Evolutionary conservation across 2,888 invertebrate species (phyloP).

Genomic region (Cryptophagus acutangulus): DNA sequence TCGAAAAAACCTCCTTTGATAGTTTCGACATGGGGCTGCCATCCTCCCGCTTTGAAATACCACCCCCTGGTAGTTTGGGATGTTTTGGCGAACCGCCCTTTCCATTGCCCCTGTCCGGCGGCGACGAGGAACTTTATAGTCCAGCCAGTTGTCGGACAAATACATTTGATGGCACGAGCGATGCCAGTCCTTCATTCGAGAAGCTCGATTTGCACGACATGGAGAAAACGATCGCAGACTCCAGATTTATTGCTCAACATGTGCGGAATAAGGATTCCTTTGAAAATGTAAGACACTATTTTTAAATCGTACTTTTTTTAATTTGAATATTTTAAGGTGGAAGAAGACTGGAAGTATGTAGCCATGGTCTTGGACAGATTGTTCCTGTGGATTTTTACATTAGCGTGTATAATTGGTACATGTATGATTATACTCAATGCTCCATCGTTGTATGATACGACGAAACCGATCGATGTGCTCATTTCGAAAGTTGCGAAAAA

Average conservation of each 20-base stretch:
- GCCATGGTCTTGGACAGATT: slow-evolving; percentile 94
- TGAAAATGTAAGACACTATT: slow-evolving; percentile 75
- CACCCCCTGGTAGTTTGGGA: slow-evolving; percentile 59
- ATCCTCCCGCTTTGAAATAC: slow-evolving; percentile 58
- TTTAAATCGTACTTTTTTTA: neutral
- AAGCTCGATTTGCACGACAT: slow-evolving; percentile 77
- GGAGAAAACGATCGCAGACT: slow-evolving; percentile 89
- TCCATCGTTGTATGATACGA: slow-evolving; percentile 86
- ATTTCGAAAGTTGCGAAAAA: slow-evolving; percentile 90
- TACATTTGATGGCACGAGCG: slow-evolving; percentile 55
- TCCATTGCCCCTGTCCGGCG: slow-evolving; percentile 68
- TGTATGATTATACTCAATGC: slow-evolving; percentile 84
- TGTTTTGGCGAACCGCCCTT: slow-evolving; percentile 59
- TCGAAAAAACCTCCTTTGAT: slow-evolving; percentile 59
- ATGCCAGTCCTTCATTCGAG: slow-evolving; percentile 75
- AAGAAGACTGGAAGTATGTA: slow-evolving; percentile 98
- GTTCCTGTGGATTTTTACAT: slow-evolving; percentile 92
- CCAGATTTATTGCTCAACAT: slow-evolving; percentile 92
- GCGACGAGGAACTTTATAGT: slow-evolving; percentile 79
- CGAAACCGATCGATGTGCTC: slow-evolving; percentile 82
- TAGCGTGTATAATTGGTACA: slow-evolving; percentile 88
- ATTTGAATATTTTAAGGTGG: slow-evolving; percentile 60
- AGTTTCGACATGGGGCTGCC: slow-evolving; percentile 45
- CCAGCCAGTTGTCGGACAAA: slow-evolving; percentile 52
- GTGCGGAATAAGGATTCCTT: slow-evolving; percentile 92